These are phyloP conservation scores for Amphiprion ocellaris DNA, from an alignment of 2,113 vertebrate species.

Conservation along the genomic window DNA sequence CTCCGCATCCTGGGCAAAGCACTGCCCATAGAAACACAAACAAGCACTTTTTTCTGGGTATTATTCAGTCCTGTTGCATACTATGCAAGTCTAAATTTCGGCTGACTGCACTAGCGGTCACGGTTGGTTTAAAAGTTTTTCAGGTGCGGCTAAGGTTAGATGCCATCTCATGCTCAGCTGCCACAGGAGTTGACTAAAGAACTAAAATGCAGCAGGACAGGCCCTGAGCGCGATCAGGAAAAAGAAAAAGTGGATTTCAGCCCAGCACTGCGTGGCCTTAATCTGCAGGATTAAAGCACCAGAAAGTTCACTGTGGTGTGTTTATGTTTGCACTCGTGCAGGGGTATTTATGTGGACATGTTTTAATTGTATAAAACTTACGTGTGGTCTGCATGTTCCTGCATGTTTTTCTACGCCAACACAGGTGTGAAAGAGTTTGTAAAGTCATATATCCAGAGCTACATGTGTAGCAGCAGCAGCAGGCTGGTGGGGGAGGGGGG, in stretches of 20 bases:
- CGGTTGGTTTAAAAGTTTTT: neutral
- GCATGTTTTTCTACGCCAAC: conserved; percentile 4
- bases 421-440: conserved; percentile 39
- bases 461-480: conserved; percentile 56
- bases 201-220: conserved; percentile 16
- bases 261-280: conserved; percentile 76
- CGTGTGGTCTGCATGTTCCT: neutral
- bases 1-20: no score
- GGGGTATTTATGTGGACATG: neutral
- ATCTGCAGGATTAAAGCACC: conserved; percentile 80
- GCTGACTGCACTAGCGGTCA: no score
- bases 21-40: no score
- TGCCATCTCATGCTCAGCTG: conserved; percentile 9
- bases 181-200: conserved; percentile 16
- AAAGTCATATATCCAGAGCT: conserved; percentile 8
- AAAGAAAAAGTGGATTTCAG: conserved; percentile 72
- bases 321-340: conserved; percentile 9
- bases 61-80: no score
- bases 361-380: conserved; percentile 13
- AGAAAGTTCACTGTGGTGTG: conserved; percentile 42
- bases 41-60: no score
- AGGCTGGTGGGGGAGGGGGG: conserved; percentile 8
- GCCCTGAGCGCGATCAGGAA: conserved; percentile 42
- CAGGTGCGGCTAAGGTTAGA: conserved; percentile 5
- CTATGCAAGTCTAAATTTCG: no score